Evolutionary conservation across 2,113 vertebrate genomes (phyloP).

Genomic region (Carlito syrichta): DNA sequence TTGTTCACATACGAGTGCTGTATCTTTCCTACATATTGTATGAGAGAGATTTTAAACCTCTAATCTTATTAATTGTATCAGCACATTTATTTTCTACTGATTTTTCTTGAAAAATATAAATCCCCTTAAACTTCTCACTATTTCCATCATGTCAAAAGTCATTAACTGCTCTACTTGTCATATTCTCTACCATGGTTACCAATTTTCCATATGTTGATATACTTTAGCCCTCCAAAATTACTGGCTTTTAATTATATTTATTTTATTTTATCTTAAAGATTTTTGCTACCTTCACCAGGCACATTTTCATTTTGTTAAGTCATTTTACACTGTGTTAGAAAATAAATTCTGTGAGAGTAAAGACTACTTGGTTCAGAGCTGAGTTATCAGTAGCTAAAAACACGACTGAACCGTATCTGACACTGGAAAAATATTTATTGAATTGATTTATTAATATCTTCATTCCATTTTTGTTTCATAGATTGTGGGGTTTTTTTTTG

Average conservation of each 20-base stretch:
- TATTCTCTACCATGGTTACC: not conserved
- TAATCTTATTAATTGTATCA: not conserved
- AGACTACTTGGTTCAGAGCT: not conserved
- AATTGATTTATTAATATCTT: not conserved
- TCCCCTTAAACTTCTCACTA: not conserved
- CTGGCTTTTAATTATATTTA: not conserved
- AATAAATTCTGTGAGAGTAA: not conserved
- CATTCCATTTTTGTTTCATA: not conserved
- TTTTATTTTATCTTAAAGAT: not conserved
- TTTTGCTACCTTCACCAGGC: not conserved
- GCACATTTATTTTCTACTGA: not conserved
- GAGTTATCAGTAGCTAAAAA: not conserved
- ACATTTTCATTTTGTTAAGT: not conserved
- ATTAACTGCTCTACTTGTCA: not conserved
- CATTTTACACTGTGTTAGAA: not conserved
- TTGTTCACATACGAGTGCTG: not conserved
- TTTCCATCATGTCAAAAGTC: not conserved
- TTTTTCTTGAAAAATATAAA: not conserved
- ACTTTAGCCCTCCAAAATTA: not conserved
- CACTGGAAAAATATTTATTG: not conserved
- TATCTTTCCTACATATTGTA: not conserved
- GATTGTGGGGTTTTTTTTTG: not conserved
- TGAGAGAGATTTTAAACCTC: not conserved
- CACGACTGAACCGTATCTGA: not conserved
- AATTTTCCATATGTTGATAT: not conserved